A percentile compares a stretch with the other conserved stretches of the same genome.
Conservation (phyloP, 2,888 invertebrate species). For the Sarcophaga caerulescens region DNA sequence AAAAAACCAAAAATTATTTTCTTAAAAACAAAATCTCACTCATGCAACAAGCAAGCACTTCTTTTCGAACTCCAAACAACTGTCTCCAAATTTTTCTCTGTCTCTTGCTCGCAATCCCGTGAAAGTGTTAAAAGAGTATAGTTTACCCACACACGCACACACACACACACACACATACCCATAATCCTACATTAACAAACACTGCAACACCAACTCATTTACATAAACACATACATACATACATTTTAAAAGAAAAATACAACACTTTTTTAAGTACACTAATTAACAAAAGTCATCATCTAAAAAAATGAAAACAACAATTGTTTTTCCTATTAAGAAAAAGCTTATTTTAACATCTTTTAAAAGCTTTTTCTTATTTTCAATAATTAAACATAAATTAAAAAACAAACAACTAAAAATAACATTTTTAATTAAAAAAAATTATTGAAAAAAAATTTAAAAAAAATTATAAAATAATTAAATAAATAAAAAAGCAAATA, state of each 20-base stretch:
- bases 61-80: background rate
- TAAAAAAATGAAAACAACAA: constrained; percentile 12
- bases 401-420: too few relatives aligned
- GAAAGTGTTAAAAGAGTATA: constrained; percentile 58
- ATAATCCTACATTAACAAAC: background rate
- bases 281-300: background rate
- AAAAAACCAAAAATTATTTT: background rate
- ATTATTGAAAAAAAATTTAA: constrained; percentile 5
- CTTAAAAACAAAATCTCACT: background rate
- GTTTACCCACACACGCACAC: background rate
- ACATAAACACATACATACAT: constrained; percentile 6
- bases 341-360: constrained; percentile 47
- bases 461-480: constrained; percentile 22
- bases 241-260: background rate
- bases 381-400: background rate
- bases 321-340: constrained; percentile 48
- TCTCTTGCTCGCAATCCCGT: constrained; percentile 38
- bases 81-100: constrained; percentile 4
- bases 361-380: constrained; percentile 50
- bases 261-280: background rate
- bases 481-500: constrained; percentile 56
- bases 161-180: background rate
- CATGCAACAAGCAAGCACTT: background rate
- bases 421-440: background rate
- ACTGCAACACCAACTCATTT: background rate